phyloP scores from a whole-genome alignment of 2,888 invertebrate species.

The Tetragnatha montana region DNA sequence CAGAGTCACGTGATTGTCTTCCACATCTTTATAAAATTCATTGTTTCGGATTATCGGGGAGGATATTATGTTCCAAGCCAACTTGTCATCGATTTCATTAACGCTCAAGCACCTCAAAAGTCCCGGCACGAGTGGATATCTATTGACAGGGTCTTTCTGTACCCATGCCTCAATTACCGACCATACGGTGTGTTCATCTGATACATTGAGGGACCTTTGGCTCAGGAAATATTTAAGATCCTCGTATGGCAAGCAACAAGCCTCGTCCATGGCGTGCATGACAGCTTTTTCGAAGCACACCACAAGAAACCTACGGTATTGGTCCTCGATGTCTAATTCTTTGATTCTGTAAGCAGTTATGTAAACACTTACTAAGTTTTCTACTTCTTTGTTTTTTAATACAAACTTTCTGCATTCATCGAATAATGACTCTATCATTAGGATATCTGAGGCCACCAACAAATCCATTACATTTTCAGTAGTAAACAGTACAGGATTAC shows the following conservation, averaged over 20 bases:
- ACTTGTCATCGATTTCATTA: too few relatives aligned
- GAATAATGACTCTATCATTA: too few relatives aligned
- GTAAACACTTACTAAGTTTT: slow-evolving; percentile 8
- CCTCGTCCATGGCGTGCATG: background rate
- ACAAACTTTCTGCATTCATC: background rate
- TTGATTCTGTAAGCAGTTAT: slow-evolving; percentile 5
- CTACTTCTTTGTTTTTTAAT: background rate
- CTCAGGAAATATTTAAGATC: slow-evolving; percentile 6
- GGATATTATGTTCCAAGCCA: background rate
- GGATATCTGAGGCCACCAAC: too few relatives aligned
- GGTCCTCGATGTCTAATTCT: background rate
- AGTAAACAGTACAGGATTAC: too few relatives aligned
- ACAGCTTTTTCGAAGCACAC: slow-evolving; percentile 28
- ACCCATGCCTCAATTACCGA: slow-evolving; percentile 22
- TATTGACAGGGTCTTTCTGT: background rate
- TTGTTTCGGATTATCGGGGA: slow-evolving; percentile 12
- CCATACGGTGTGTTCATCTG: background rate
- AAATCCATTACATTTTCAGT: too few relatives aligned
- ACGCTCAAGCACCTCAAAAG: slow-evolving; percentile 8
- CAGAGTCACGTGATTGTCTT: too few relatives aligned
- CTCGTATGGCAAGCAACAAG: background rate
- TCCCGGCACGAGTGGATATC: background rate
- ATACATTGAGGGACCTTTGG: slow-evolving; percentile 35
- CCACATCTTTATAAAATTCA: too few relatives aligned
- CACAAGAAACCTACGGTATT: slow-evolving; percentile 24